phyloP scores from a whole-genome alignment of 2,797 vertebrate species.

The Anguilla obscura region DNA sequence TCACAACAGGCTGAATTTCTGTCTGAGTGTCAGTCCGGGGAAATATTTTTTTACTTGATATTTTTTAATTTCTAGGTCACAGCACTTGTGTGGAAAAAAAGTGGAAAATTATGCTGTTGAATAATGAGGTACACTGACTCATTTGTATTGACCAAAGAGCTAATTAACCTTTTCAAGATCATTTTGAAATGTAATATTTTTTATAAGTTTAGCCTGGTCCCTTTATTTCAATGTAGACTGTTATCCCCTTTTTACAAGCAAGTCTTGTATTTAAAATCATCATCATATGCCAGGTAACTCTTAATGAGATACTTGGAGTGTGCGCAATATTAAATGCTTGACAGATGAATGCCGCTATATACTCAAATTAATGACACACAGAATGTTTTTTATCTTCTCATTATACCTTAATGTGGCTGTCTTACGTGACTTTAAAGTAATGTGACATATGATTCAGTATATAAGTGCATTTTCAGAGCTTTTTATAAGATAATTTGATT shows the following conservation, averaged over 20 bases:
- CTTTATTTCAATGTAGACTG: neutral
- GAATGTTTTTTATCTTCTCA: neutral
- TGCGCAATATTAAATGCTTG: neutral
- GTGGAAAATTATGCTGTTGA: too few species aligned
- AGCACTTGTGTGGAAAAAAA: neutral
- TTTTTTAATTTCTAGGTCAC: too few species aligned
- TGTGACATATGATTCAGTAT: neutral
- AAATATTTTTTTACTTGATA: too few species aligned
- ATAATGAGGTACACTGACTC: constrained; percentile 25
- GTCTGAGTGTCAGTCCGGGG: too few species aligned
- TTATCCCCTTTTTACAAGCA: neutral
- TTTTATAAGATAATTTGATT: neutral
- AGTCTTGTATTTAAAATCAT: neutral
- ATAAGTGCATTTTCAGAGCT: neutral
- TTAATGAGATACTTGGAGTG: neutral
- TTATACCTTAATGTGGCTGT: neutral
- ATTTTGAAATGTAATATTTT: constrained; percentile 58
- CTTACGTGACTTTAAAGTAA: neutral
- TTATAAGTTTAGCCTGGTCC: constrained; percentile 52
- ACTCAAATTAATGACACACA: neutral
- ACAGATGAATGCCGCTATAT: neutral
- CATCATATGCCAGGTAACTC: neutral
- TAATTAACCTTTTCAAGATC: constrained; percentile 64
- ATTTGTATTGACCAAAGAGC: constrained; percentile 50
- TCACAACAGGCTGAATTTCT: too few species aligned